phyloP scores from a whole-genome alignment of 2,113 vertebrate genomes.

The Ornithorhynchus anatinus region DNA sequence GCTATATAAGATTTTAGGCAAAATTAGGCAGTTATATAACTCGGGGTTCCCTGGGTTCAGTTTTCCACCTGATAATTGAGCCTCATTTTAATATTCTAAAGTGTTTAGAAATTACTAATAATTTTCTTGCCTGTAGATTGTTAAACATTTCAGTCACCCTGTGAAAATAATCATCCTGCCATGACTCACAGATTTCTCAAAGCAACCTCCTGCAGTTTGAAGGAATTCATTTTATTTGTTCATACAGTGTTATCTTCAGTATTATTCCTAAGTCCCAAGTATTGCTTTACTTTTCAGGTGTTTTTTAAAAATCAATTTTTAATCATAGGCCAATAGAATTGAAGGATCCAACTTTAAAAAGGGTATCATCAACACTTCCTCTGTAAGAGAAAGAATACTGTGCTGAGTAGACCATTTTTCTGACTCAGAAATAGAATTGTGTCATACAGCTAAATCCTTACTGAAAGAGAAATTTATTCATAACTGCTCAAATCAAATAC shows the following conservation, averaged over 20 bases:
- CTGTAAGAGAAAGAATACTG: too few species aligned
- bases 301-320: slow-evolving; percentile 26
- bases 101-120: not conserved
- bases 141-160: not conserved
- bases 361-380: too few species aligned
- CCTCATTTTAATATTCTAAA: slow-evolving; percentile 23
- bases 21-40: too few species aligned
- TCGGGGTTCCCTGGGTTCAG: too few species aligned
- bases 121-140: not conserved
- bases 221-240: not conserved
- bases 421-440: too few species aligned
- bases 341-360: slow-evolving; percentile 17
- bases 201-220: slow-evolving; percentile 9
- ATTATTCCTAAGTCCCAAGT: not conserved
- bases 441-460: too few species aligned
- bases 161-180: not conserved
- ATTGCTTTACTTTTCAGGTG: slow-evolving; percentile 23
- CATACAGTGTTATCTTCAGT: not conserved
- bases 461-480: too few species aligned
- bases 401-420: too few species aligned
- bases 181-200: not conserved
- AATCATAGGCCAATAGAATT: slow-evolving; percentile 24
- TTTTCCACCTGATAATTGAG: too few species aligned
- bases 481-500: too few species aligned
- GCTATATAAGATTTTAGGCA: too few species aligned